Evolutionary conservation across 2,113 vertebrate species (phyloP).

Genomic region (Osmerus eperlanus): DNA sequence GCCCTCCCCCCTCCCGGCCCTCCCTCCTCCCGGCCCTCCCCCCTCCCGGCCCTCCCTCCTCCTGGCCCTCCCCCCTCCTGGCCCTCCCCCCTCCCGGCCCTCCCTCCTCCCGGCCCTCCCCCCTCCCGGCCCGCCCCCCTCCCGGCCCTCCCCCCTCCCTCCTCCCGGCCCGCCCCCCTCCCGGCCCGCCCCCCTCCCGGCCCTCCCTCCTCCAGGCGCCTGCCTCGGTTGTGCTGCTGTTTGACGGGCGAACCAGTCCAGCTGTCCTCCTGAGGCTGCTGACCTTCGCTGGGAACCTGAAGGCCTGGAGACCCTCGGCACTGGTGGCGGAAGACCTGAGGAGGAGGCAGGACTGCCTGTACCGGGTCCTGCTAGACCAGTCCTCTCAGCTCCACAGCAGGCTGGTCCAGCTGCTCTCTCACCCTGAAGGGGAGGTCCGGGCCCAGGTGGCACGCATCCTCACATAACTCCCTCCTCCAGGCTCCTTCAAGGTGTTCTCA

Average conservation of each 20-base stretch:
- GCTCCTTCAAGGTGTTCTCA: slow-evolving; percentile 23
- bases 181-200: too few species aligned
- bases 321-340: slow-evolving; percentile 69
- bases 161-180: too few species aligned
- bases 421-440: slow-evolving; percentile 81
- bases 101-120: too few species aligned
- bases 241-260: slow-evolving; percentile 70
- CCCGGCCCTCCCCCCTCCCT: too few species aligned
- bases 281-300: slow-evolving; percentile 81
- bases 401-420: slow-evolving; percentile 75
- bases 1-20: too few species aligned
- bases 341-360: slow-evolving; percentile 76
- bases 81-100: too few species aligned
- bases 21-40: too few species aligned
- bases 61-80: too few species aligned
- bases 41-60: too few species aligned
- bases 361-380: slow-evolving; percentile 76
- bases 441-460: slow-evolving; percentile 81
- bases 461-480: slow-evolving; percentile 46
- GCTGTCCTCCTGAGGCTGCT: slow-evolving; percentile 83
- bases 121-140: too few species aligned
- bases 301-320: slow-evolving; percentile 59
- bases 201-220: slow-evolving; percentile 68
- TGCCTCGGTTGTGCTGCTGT: slow-evolving; percentile 79
- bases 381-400: slow-evolving; percentile 74